Percentiles rank a stretch among this genome's conserved stretches.
Conservation (phyloP, 2,888 invertebrate genomes). For the Ophion slaviceki region DNA sequence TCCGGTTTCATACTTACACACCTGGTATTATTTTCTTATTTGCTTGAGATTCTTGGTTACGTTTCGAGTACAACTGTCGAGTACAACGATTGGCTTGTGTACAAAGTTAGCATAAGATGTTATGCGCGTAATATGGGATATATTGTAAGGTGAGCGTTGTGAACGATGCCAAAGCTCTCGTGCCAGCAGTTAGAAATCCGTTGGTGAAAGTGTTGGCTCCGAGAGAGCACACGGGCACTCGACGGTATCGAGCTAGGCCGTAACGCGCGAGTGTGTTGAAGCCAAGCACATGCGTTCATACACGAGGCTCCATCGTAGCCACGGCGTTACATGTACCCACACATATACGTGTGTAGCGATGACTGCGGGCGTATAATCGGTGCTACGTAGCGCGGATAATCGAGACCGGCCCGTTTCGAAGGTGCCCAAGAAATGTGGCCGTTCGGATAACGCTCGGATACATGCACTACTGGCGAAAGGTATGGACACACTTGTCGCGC, state of each 20-base stretch:
- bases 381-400: constrained; percentile 3
- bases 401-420: not conserved
- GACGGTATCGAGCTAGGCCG: constrained; percentile 50
- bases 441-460: not conserved
- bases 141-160: constrained; percentile 51
- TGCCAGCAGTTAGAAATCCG: constrained; percentile 77
- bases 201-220: constrained; percentile 78
- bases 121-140: not conserved
- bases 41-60: not conserved
- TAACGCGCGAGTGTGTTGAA: constrained; percentile 33
- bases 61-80: too few species aligned
- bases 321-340: too few species aligned
- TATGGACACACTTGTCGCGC: too few species aligned
- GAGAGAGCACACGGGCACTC: constrained; percentile 55
- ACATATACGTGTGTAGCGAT: not conserved
- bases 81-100: too few species aligned
- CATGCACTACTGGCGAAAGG: too few species aligned
- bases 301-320: not conserved
- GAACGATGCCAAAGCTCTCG: constrained; percentile 69
- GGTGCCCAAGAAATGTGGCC: constrained; percentile 11
- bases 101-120: not conserved
- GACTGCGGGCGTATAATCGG: not conserved
- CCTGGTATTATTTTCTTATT: not conserved
- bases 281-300: constrained; percentile 34
- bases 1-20: too few species aligned